phyloP scores from a whole-genome alignment of 2,797 vertebrate species.

The Poliocrania exsul region DNA sequence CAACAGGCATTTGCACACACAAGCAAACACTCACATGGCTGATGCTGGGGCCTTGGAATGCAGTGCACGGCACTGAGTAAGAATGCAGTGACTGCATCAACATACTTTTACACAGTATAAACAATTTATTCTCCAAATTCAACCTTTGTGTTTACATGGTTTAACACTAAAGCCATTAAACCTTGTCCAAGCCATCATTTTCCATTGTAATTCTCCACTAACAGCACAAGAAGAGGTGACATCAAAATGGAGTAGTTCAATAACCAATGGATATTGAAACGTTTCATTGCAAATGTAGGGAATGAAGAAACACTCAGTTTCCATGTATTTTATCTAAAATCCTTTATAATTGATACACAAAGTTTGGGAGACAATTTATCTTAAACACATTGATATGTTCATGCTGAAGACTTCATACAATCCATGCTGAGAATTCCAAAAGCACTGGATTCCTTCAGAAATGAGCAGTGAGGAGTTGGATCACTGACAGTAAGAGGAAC shows the following conservation, averaged over 20 bases:
- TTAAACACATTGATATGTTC: background rate
- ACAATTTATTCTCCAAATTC: background rate
- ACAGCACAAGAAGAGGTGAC: background rate
- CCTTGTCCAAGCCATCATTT: background rate
- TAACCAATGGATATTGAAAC: background rate
- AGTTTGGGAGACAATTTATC: background rate
- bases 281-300: background rate
- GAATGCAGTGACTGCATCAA: background rate
- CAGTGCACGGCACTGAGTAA: background rate
- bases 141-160: background rate
- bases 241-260: background rate
- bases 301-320: background rate
- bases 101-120: background rate
- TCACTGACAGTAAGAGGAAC: background rate
- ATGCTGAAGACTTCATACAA: background rate
- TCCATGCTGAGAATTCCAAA: background rate
- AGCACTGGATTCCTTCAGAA: background rate
- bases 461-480: fast-evolving
- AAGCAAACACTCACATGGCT: background rate
- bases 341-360: background rate
- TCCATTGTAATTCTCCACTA: background rate
- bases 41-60: background rate
- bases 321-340: background rate
- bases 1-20: background rate
- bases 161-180: background rate